A percentile compares a stretch with the other conserved stretches of the same genome.
Conservation (phyloP, 1,140 invertebrate species). For the Araneus ventricosus region DNA sequence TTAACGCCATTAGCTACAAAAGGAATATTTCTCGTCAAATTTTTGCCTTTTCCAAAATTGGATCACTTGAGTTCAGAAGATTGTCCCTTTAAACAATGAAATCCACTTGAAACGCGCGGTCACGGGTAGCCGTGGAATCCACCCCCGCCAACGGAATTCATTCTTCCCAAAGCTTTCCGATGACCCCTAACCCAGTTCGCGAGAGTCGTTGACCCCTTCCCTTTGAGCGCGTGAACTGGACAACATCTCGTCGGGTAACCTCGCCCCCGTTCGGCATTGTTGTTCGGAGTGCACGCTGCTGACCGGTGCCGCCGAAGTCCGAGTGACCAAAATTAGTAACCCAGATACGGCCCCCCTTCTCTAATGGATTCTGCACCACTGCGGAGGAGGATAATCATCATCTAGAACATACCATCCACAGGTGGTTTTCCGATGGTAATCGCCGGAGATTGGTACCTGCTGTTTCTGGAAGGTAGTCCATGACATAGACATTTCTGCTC, state of each 20-base stretch:
- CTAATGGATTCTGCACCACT: constrained; percentile 9
- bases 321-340: constrained; percentile 28
- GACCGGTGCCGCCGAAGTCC: neutral
- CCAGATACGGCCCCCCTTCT: neutral
- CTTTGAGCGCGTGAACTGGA: neutral
- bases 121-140: constrained; percentile 31
- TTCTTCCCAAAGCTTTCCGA: neutral
- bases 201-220: constrained; percentile 5
- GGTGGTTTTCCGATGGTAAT: constrained; percentile 7
- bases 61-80: neutral
- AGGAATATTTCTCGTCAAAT: too few relatives aligned
- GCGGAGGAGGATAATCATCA: constrained; percentile 22
- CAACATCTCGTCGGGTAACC: neutral
- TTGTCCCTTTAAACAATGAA: neutral
- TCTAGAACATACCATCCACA: neutral
- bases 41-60: neutral
- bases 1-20: too few relatives aligned
- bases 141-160: neutral
- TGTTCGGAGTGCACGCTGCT: neutral
- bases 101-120: neutral
- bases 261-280: constrained; percentile 17
- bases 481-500: constrained; percentile 19
- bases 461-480: neutral
- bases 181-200: constrained; percentile 28
- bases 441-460: neutral